Percentiles rank a stretch among this genome's conserved stretches.
phyloP scores from a whole-genome alignment of 2,888 invertebrate genomes.

The Rhamphomyia laevipes region DNA sequence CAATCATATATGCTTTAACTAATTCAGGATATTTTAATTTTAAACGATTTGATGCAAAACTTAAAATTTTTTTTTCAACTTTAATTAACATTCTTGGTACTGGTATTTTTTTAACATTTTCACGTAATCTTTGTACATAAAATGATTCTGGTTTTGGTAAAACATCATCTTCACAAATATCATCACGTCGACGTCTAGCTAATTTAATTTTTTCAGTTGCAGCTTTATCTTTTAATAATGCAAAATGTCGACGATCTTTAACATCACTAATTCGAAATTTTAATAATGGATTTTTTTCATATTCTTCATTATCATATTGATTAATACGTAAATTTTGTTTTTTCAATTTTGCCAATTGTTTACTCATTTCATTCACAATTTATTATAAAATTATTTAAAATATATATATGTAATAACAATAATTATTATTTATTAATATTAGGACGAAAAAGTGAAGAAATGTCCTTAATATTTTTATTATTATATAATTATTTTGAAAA shows the following conservation, averaged over 20 bases:
- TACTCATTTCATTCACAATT: conserved; percentile 15
- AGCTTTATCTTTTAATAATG: conserved; percentile 29
- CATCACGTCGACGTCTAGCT: conserved; percentile 15
- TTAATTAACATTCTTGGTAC: conserved; percentile 49
- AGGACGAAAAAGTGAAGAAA: too few relatives aligned
- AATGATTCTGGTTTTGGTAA: conserved; percentile 41
- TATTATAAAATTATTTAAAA: background rate
- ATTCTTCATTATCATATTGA: conserved; percentile 34
- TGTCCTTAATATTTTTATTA: too few relatives aligned
- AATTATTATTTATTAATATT: too few relatives aligned
- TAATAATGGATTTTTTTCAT: conserved; percentile 32
- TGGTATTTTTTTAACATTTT: conserved; percentile 45
- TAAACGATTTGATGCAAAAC: conserved; percentile 44
- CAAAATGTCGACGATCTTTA: conserved; percentile 30
- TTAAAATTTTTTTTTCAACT: conserved; percentile 49
- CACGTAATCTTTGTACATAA: conserved; percentile 44
- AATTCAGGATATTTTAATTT: conserved; percentile 44
- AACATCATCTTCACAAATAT: conserved; percentile 36
- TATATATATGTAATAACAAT: too few relatives aligned
- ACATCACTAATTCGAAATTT: conserved; percentile 32
- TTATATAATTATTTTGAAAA: too few relatives aligned
- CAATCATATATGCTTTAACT: conserved; percentile 40
- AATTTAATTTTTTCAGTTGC: conserved; percentile 30
- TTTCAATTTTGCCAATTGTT: conserved; percentile 28
- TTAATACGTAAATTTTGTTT: conserved; percentile 27